Evolutionary conservation across 2,888 invertebrate genomes (phyloP).

Genomic region (Ernsta delagoae): DNA sequence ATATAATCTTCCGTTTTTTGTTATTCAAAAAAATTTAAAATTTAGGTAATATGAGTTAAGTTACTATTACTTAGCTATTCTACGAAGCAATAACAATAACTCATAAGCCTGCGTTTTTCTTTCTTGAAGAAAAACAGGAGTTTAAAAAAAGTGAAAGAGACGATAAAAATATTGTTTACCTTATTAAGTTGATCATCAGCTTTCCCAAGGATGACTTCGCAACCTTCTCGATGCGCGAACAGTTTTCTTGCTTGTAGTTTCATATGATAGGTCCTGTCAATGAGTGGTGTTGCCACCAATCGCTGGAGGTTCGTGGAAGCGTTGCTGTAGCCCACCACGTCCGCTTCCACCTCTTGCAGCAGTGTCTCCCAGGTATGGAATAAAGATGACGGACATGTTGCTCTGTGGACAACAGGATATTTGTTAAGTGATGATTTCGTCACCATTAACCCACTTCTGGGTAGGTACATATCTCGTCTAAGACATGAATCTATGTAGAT

Average conservation of each 20-base stretch:
- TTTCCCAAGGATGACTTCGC: conserved; percentile 94
- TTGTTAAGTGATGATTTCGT: background rate
- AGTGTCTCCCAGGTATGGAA: conserved; percentile 96
- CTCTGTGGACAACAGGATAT: conserved; percentile 76
- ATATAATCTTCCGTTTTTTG: too few relatives aligned
- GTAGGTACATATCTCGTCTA: too few relatives aligned
- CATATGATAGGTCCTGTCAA: conserved; percentile 92
- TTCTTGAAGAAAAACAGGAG: too few relatives aligned
- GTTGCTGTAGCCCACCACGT: conserved; percentile 93
- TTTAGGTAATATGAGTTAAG: too few relatives aligned
- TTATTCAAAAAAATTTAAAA: too few relatives aligned
- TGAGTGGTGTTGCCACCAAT: too few relatives aligned
- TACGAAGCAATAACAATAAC: too few relatives aligned
- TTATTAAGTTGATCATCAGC: conserved; percentile 86
- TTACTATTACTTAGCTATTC: too few relatives aligned
- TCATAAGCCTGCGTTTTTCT: too few relatives aligned
- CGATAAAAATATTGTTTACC: conserved; percentile 59
- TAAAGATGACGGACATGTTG: conserved; percentile 90
- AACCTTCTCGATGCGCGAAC: conserved; percentile 95
- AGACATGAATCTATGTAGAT: too few relatives aligned
- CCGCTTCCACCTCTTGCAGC: conserved; percentile 95
- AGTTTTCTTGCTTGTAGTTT: conserved; percentile 96
- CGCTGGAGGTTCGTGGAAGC: conserved; percentile 92
- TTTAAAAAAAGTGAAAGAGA: too few relatives aligned
- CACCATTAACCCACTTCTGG: too few relatives aligned